Conservation (phyloP, 2,113 vertebrate genomes). For the Phrynosoma platyrhinos region DNA sequence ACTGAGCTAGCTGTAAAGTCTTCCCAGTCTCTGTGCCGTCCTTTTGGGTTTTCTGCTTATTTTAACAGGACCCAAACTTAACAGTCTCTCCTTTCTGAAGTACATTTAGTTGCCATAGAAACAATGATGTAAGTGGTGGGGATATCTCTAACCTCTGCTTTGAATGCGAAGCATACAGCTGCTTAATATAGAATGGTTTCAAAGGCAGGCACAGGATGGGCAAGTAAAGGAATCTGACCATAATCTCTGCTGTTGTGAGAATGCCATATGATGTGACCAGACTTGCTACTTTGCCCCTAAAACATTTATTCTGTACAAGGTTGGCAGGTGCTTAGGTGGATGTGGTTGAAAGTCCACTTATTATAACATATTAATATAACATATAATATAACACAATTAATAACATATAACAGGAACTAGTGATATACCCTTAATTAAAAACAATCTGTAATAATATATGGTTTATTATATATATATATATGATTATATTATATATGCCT, state of each 20-base stretch:
- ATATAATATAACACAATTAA: neutral
- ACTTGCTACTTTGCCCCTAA: neutral
- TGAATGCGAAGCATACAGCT: constrained; percentile 15
- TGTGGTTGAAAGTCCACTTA: neutral
- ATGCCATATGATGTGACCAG: neutral
- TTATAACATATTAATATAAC: too few species aligned
- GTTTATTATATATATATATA: too few species aligned
- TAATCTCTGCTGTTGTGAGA: constrained; percentile 8
- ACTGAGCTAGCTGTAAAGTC: neutral
- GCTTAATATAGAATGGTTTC: constrained; percentile 38
- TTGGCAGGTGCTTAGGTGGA: neutral
- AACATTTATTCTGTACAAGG: neutral
- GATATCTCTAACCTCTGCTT: constrained; percentile 39
- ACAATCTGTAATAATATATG: neutral
- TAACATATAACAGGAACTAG: neutral
- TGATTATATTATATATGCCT: neutral
- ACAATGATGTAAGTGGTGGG: constrained; percentile 39
- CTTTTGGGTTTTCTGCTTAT: constrained; percentile 34
- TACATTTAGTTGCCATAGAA: constrained; percentile 40
- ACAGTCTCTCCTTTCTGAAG: constrained; percentile 25
- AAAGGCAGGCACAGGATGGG: constrained; percentile 19
- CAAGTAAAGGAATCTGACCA: constrained; percentile 21
- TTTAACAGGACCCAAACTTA: constrained; percentile 27
- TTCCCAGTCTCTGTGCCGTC: neutral
- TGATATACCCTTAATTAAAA: neutral